Base-by-base conservation (phyloP, 2,888 invertebrate genomes). In the Hyles lineata region DNA sequence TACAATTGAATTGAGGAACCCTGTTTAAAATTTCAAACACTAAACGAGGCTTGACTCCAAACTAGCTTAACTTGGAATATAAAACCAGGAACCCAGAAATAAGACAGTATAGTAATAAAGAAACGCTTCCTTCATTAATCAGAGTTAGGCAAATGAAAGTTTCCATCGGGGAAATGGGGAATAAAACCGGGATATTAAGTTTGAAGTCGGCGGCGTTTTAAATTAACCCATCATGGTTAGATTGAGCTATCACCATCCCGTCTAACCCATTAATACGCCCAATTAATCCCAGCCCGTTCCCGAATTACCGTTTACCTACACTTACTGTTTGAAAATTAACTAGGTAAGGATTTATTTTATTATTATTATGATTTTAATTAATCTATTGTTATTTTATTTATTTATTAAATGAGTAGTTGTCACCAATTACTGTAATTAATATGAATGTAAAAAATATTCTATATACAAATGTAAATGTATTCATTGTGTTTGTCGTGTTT, bases 101-200 rank as follows among this genome's bases (percentile, higher is more conserved):
- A 62, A 35, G 19, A 9, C 52, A n/a, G n/a, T n/a, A 19, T n/a
- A 35, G 17, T 62, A 9, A 5, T 6, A 19, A 55, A n/a, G 32
- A 62, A 62, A 5, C n/a, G 32, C 62, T 32, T 62, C 35, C 32
- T 62, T 29, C 29, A 62, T 62, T 62, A 62, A 62, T 35, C 23
- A 60, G 15, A 50, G 21, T 35, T 43, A 43, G 67, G 17, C 3
- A 67, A 67, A 55, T 23, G 23, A 50, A n/a, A 50, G 23, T 19
- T 6, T 8, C 32, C 15, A 7, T 17, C 0, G 43, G 23, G 50
- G n/a, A 50, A 23, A 55, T 55, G n/a, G 55, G 1, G 6, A 67
- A 67, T 50, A 67, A 50, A 17, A 15, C 50, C 23, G 9, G 11
- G 63, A 21, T 43, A 15, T 63, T 62, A 62, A 43, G 43, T 25